phyloP scores from a whole-genome alignment of 2,797 vertebrate genomes.

The Syngnathus rostellatus region DNA sequence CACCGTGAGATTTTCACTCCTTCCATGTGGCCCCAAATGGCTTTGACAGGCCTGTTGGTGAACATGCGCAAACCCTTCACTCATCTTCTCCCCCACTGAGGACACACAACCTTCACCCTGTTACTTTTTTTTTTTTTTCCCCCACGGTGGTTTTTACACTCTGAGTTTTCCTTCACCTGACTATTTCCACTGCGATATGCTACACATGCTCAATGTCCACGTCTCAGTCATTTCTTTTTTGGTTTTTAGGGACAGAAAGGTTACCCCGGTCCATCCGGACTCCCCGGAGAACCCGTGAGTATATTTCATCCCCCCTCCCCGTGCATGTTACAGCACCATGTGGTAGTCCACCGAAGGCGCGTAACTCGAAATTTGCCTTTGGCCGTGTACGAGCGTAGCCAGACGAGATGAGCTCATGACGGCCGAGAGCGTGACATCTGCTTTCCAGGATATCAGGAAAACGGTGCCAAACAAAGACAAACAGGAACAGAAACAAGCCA shows the following conservation, averaged over 20 bases:
- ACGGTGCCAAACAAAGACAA: constrained; percentile 47
- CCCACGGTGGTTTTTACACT: constrained; percentile 3
- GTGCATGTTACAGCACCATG: no score
- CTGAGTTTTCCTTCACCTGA: constrained; percentile 8
- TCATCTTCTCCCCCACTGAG: constrained; percentile 11
- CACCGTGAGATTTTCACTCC: constrained; percentile 30
- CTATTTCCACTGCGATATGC: constrained; percentile 4
- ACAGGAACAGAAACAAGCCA: constrained; percentile 32
- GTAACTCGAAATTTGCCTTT: no score
- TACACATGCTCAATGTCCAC: constrained; percentile 18
- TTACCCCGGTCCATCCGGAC: constrained; percentile 84
- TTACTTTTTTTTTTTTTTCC: constrained; percentile 7
- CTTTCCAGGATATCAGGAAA: constrained; percentile 56
- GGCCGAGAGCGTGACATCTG: constrained; percentile 58
- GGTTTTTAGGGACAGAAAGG: constrained; percentile 78
- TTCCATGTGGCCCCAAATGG: constrained; percentile 36
- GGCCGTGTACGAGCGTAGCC: constrained; percentile 7
- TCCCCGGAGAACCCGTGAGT: constrained; percentile 88
- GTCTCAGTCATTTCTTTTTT: constrained; percentile 22
- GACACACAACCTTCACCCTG: not conserved
- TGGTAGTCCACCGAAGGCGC: no score
- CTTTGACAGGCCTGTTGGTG: constrained; percentile 28
- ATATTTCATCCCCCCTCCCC: constrained; percentile 3
- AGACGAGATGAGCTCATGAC: constrained; percentile 50
- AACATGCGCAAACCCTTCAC: constrained; percentile 21